Base-by-base conservation (phyloP, 2,888 invertebrate genomes). In the Heliconius sara region DNA sequence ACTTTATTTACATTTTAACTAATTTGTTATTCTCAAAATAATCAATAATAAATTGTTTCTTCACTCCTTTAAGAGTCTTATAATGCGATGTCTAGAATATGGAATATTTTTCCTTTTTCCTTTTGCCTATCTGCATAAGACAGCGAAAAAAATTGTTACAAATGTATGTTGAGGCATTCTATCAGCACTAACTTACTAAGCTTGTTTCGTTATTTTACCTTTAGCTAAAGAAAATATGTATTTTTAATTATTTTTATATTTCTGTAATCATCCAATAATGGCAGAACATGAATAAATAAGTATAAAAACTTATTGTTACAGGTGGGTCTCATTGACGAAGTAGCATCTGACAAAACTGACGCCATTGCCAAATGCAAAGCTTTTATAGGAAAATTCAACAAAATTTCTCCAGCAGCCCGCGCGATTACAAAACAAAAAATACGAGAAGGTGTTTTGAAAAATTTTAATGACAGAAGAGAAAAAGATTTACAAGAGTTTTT, bases 261-360 rank as follows among this genome's bases (percentile, higher is more conserved):
- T 60, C n/a, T 60, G 1, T 3, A 60, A n/a, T 60, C 12, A n/a
- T n/a, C 3, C 9, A 60, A 7, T n/a, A 6, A 52, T 22, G 19
- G 52, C 9, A 2, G 27, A 6, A 30, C 22, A 27, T 52, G 12
- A 25, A 52, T 10, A 22, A 52, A 52, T 52, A 22, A 52, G 12
- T 13, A 27, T 22, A 71, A 57, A n/a, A 16, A 7, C 10, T 60
- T 74, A 52, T 47, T 78, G 65, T 52, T 81, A 73, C 27, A 95
- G 95, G 95, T 97, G 63, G 97, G 98, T 2, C 92, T 98, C 0
- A 95, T 98, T 7, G 98, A 98, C 92, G 97, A 97, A 90, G 86
- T 96, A 43, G 97, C 96, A 5, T 89, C 92, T 12, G 96, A 96
- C 87, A 97, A 97, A 89, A 96, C 95, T 2, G 97, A 97, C 71